Percentiles rank a stretch among this genome's conserved stretches.
phyloP scores from a whole-genome alignment of 2,797 vertebrate genomes.

The Coranthus polyacanthus region DNA sequence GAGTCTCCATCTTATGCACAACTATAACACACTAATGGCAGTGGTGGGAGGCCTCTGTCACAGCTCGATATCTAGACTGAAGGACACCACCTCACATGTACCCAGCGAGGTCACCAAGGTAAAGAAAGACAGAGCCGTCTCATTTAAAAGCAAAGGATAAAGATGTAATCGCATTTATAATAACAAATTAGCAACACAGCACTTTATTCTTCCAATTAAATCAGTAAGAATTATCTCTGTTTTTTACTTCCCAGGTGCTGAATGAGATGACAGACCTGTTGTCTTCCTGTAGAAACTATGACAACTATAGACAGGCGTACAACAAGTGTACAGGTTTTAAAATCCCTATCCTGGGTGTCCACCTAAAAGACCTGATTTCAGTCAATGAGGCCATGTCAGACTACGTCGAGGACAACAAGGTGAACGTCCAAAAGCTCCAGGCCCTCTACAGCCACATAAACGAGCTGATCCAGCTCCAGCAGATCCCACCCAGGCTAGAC shows the following conservation, averaged over 20 bases:
- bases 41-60: slow-evolving; percentile 96
- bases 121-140: slow-evolving; percentile 21
- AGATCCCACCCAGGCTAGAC: slow-evolving; percentile 90
- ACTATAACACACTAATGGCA: slow-evolving; percentile 98
- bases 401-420: slow-evolving; percentile 91
- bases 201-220: neutral
- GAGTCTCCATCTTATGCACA: slow-evolving; percentile 94
- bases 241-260: slow-evolving; percentile 85
- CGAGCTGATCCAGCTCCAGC: slow-evolving; percentile 94
- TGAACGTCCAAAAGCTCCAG: slow-evolving; percentile 94
- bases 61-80: slow-evolving; percentile 96
- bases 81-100: slow-evolving; percentile 94
- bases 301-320: slow-evolving; percentile 93
- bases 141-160: neutral
- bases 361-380: slow-evolving; percentile 95
- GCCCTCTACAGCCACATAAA: slow-evolving; percentile 94
- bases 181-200: neutral
- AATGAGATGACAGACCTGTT: slow-evolving; percentile 97
- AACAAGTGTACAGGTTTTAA: slow-evolving; percentile 91
- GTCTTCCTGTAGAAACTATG: slow-evolving; percentile 94
- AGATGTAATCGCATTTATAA: neutral
- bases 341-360: slow-evolving; percentile 95
- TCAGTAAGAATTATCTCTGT: neutral
- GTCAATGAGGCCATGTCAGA: slow-evolving; percentile 95
- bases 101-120: slow-evolving; percentile 94